A percentile compares a stretch with the other conserved stretches of the same genome.
These are phyloP conservation scores for Drosophila aff. DNA, from an alignment of 1,140 invertebrate species.

Conservation along the genomic window DNA sequence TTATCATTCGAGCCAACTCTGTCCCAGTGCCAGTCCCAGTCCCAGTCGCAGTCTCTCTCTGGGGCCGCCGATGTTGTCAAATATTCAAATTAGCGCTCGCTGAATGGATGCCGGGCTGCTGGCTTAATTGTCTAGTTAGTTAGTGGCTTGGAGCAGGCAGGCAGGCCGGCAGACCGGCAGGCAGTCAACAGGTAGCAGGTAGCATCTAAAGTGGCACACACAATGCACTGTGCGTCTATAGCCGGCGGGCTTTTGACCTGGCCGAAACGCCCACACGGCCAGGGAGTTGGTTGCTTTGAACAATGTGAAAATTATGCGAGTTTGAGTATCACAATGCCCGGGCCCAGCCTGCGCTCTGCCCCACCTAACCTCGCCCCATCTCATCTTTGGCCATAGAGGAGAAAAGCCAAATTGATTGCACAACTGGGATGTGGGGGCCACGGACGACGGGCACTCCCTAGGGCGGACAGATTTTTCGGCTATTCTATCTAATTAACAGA, in stretches of 20 bases:
- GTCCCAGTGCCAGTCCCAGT: constrained; percentile 12
- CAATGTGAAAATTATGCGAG: constrained; percentile 76
- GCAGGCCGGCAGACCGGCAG: neutral
- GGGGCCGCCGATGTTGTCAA: constrained; percentile 59
- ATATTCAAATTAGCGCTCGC: constrained; percentile 75
- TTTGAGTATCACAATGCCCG: constrained; percentile 31
- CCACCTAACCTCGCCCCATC: neutral
- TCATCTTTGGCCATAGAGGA: constrained; percentile 5
- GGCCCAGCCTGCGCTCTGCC: constrained; percentile 5
- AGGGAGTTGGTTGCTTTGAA: constrained; percentile 32
- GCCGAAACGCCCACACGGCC: constrained; percentile 59
- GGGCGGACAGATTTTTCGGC: constrained; percentile 15
- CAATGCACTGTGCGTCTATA: constrained; percentile 38
- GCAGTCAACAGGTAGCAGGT: constrained; percentile 29
- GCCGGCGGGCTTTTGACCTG: constrained; percentile 66
- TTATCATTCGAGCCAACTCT: constrained; percentile 61
- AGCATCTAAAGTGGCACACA: constrained; percentile 35
- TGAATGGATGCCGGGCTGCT: constrained; percentile 62
- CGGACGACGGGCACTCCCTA: constrained; percentile 5
- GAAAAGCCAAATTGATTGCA: constrained; percentile 39
- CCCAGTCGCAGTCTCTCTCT: neutral
- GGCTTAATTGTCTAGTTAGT: constrained; percentile 71
- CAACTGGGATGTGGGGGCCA: constrained; percentile 30
- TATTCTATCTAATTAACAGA: constrained; percentile 17
- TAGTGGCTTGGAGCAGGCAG: constrained; percentile 32